A percentile compares a stretch with the other conserved stretches of the same genome.
These are phyloP conservation scores for Heliconius erato DNA, from an alignment of 2,888 invertebrate genomes.

Conservation along the genomic window DNA sequence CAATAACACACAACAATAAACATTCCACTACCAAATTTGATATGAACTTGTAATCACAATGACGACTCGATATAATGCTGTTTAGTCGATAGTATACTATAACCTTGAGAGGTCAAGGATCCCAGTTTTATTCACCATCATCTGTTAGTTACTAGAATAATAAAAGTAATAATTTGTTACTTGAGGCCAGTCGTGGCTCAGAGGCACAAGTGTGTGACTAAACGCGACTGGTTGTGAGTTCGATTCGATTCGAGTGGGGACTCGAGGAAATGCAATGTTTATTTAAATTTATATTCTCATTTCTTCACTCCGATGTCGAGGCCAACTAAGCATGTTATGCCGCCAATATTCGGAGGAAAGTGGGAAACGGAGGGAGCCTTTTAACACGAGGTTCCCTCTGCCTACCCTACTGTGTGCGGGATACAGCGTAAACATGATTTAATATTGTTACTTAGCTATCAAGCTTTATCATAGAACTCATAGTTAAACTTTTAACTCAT, in stretches of 20 bases:
- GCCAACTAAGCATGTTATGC: no score
- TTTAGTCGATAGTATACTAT: slow-evolving; percentile 34
- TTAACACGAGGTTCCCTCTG: no score
- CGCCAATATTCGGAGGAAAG: no score
- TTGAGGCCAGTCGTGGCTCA: no score
- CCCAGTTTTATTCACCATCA: slow-evolving; percentile 48
- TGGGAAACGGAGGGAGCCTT: no score
- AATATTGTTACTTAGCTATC: slow-evolving; percentile 9
- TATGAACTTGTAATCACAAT: slow-evolving; percentile 47
- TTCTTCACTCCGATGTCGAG: background rate
- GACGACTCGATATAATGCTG: slow-evolving; percentile 27
- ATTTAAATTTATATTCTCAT: no score
- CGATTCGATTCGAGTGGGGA: no score
- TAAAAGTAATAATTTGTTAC: slow-evolving; percentile 44
- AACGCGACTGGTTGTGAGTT: no score
- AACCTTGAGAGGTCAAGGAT: slow-evolving; percentile 61
- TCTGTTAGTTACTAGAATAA: slow-evolving; percentile 34
- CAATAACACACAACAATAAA: slow-evolving; percentile 52
- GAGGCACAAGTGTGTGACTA: no score
- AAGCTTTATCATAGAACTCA: slow-evolving; percentile 10
- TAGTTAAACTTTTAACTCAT: background rate
- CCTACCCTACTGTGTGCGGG: no score
- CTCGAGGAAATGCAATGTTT: no score
- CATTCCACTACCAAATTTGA: slow-evolving; percentile 54
- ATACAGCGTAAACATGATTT: no score